Evolutionary conservation across 2,888 invertebrate species (phyloP).

Genomic region (Trichopria drosophilae): DNA sequence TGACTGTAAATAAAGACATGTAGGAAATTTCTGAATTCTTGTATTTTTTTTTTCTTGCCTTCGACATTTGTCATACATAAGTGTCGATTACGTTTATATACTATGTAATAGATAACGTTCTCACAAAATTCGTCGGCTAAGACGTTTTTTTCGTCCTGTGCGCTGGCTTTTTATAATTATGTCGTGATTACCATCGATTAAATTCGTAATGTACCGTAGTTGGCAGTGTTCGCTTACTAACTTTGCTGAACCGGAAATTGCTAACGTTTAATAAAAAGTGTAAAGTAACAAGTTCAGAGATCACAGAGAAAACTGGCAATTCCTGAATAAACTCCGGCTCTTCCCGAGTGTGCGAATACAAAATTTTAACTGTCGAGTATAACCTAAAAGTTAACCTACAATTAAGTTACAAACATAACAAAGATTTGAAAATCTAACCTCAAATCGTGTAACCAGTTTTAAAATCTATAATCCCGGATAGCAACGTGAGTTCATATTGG

Average conservation of each 20-base stretch:
- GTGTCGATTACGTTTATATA: conserved; percentile 38
- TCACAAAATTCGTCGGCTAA: conserved; percentile 13
- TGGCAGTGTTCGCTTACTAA: conserved; percentile 52
- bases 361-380: no score
- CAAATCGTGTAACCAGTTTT: no score
- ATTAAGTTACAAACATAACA: no score
- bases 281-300: background rate
- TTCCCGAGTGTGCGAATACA: no score
- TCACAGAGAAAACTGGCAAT: conserved; percentile 13
- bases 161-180: conserved; percentile 26
- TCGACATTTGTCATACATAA: conserved; percentile 40
- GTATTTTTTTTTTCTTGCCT: conserved; percentile 41
- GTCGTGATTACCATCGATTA: conserved; percentile 46
- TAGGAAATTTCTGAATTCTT: conserved; percentile 37
- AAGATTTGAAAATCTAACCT: no score
- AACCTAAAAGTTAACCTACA: no score
- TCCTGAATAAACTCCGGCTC: conserved; percentile 10
- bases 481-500: no score
- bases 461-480: no score
- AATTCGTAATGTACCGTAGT: conserved; percentile 51
- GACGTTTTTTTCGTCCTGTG: conserved; percentile 5
- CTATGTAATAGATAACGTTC: conserved; percentile 31
- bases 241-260: conserved; percentile 14
- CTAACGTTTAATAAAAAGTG: conserved; percentile 13
- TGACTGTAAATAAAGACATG: no score